A percentile compares a stretch with the other conserved stretches of the same genome.
Conservation (phyloP, 2,113 vertebrate species). For the Nothobranchius kuhntae region DNA sequence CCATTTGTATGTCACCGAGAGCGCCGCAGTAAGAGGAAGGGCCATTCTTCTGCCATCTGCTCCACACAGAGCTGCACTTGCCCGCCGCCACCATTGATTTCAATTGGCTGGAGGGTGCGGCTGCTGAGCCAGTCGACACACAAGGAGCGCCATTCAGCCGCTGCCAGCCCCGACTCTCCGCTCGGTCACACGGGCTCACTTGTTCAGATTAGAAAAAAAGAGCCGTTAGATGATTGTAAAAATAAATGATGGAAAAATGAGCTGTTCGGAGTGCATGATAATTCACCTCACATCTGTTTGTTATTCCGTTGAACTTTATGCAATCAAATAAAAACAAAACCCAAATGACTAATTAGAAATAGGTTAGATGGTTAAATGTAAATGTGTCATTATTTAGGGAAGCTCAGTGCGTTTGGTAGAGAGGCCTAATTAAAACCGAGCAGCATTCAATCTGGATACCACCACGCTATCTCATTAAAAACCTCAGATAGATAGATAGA, state of each 20-base stretch:
- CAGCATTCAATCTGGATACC: constrained; percentile 79
- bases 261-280: constrained; percentile 67
- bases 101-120: constrained; percentile 68
- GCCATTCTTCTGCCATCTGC: constrained; percentile 79
- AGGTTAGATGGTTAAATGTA: constrained; percentile 78
- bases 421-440: constrained; percentile 77
- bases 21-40: constrained; percentile 58
- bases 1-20: constrained; percentile 69
- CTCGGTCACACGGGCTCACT: constrained; percentile 60
- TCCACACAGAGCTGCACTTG: constrained; percentile 65
- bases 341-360: constrained; percentile 81
- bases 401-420: constrained; percentile 32
- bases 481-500: not conserved
- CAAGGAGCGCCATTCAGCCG: constrained; percentile 76
- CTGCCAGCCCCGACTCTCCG: constrained; percentile 63
- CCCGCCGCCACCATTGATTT: constrained; percentile 72
- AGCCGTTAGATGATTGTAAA: constrained; percentile 45
- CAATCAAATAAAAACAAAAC: constrained; percentile 70
- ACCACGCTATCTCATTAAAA: constrained; percentile 78
- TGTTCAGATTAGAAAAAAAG: constrained; percentile 55
- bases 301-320: constrained; percentile 79
- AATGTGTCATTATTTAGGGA: constrained; percentile 81
- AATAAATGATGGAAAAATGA: constrained; percentile 69
- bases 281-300: constrained; percentile 81
- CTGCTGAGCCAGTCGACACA: constrained; percentile 58